Evolutionary conservation across 2,888 invertebrate species (phyloP).

Genomic region (Lepidochrysops patricia): DNA sequence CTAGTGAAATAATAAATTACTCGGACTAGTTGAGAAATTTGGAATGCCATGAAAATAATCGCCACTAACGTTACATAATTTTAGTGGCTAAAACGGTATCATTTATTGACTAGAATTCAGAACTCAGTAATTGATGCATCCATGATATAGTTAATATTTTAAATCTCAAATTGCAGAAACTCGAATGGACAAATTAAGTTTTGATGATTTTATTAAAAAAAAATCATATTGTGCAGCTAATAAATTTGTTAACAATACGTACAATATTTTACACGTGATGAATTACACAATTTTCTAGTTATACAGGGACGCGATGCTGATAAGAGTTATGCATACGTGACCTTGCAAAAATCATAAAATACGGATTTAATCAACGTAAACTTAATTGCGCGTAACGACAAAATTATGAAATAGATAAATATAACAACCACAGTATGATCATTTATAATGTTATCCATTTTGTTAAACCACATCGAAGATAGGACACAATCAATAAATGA

Average conservation of each 20-base stretch:
- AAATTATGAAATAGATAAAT: background rate
- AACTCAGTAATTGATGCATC: background rate
- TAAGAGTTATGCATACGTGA: background rate
- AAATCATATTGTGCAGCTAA: too few relatives aligned
- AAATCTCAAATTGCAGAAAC: too few relatives aligned
- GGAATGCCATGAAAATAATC: constrained; percentile 7
- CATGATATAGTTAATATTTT: too few relatives aligned
- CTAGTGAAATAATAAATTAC: constrained; percentile 30
- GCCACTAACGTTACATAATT: background rate
- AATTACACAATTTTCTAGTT: background rate
- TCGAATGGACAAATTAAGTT: too few relatives aligned
- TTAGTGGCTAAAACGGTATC: background rate
- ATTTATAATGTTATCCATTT: background rate
- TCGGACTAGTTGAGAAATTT: constrained; percentile 14
- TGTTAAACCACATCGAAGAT: background rate
- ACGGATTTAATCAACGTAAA: background rate
- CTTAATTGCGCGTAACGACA: background rate
- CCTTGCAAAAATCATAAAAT: background rate
- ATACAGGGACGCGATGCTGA: background rate
- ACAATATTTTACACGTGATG: background rate
- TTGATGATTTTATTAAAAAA: too few relatives aligned
- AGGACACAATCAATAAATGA: background rate
- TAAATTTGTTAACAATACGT: background rate
- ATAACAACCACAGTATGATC: background rate
- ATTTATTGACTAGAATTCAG: background rate